phyloP scores from a whole-genome alignment of 2,888 invertebrate genomes.

The Hetaerina titia region DNA sequence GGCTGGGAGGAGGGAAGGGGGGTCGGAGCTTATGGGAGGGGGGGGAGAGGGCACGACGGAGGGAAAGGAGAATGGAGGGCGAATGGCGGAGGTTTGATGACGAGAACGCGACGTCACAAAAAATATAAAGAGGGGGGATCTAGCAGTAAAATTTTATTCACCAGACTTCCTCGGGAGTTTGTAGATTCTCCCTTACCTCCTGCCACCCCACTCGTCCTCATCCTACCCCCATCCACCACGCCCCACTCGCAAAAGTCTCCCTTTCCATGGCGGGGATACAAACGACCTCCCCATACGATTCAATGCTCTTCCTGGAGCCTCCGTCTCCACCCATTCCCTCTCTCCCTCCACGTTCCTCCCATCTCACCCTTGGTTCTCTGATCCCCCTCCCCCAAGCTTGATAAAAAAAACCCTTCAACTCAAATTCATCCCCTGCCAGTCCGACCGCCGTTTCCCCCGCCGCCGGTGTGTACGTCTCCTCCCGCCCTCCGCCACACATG shows the following conservation, averaged over 20 bases:
- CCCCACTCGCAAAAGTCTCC: neutral
- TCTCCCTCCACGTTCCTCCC: too few relatives aligned
- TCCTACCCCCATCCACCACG: neutral
- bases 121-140: neutral
- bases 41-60: neutral
- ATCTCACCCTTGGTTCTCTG: too few relatives aligned
- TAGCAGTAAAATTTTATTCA: conserved; percentile 14
- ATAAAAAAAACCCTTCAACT: neutral
- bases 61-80: neutral
- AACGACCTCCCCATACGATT: neutral
- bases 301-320: neutral
- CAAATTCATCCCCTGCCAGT: conserved; percentile 19
- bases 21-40: neutral
- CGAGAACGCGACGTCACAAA: neutral
- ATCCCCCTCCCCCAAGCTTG: neutral
- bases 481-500: neutral
- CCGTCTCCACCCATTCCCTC: neutral
- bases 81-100: conserved; percentile 13
- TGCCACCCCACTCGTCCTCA: neutral
- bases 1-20: neutral
- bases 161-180: conserved; percentile 35
- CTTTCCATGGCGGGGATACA: neutral
- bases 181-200: neutral
- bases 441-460: neutral
- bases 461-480: neutral